A percentile compares a stretch with the other conserved stretches of the same genome.
Conservation (phyloP, 2,113 vertebrate species). For the Podarcis cretensis region DNA sequence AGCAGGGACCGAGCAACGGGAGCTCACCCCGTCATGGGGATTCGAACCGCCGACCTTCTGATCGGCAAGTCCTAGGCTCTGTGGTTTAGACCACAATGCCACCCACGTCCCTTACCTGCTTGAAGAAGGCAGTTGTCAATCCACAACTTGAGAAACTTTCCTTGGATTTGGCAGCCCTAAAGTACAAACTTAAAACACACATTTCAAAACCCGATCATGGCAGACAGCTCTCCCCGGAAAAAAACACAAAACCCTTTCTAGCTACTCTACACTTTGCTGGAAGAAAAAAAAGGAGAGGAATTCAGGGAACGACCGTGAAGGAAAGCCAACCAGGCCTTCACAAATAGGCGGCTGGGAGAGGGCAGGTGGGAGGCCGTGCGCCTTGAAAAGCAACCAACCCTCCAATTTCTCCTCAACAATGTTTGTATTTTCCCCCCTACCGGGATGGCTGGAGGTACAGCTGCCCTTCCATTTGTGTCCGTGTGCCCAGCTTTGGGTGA, state of each 20-base stretch:
- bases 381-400: slow-evolving; percentile 54
- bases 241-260: slow-evolving; percentile 16
- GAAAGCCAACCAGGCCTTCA: slow-evolving; percentile 42
- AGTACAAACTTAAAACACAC: slow-evolving; percentile 41
- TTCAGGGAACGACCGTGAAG: neutral
- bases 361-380: slow-evolving; percentile 62
- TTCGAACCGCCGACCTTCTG: no score
- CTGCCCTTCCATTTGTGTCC: slow-evolving; percentile 58
- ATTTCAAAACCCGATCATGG: slow-evolving; percentile 46
- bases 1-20: no score
- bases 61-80: no score
- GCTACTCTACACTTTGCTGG: slow-evolving; percentile 21
- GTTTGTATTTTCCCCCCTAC: slow-evolving; percentile 66
- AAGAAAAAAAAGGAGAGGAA: slow-evolving; percentile 1
- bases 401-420: slow-evolving; percentile 65
- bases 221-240: slow-evolving; percentile 33
- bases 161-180: neutral
- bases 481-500: slow-evolving; percentile 58
- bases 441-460: slow-evolving; percentile 62
- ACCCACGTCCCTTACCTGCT: no score
- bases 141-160: no score
- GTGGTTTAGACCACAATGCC: no score
- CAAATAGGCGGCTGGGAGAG: slow-evolving; percentile 40
- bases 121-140: no score
- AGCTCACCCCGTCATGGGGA: no score